phyloP scores from a whole-genome alignment of 2,797 vertebrate genomes.

The Dromococcyx pavoninus region DNA sequence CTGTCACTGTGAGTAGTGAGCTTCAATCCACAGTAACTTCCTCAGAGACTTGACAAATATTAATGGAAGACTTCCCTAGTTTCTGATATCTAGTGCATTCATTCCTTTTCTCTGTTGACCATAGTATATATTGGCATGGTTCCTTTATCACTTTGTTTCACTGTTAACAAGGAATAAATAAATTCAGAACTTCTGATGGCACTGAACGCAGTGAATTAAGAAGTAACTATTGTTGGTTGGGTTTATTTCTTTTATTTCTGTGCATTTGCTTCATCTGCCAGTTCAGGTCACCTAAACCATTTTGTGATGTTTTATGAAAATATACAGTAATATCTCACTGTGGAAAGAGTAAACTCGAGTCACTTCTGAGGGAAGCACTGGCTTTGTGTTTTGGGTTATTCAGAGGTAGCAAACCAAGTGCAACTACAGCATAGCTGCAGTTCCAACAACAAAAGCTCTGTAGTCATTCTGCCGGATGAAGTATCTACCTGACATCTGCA shows the following conservation, averaged over 20 bases:
- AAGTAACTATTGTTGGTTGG: not conserved
- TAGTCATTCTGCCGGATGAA: constrained; percentile 9
- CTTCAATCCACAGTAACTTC: constrained; percentile 9
- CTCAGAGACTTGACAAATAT: constrained; percentile 18
- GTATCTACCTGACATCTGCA: not conserved
- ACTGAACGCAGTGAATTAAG: not conserved
- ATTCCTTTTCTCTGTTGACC: not conserved
- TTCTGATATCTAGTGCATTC: not conserved
- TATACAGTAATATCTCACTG: not conserved
- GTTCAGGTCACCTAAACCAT: not conserved
- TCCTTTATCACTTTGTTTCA: not conserved
- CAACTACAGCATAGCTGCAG: not conserved
- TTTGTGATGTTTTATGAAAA: not conserved
- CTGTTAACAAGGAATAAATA: not conserved
- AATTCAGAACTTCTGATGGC: no score
- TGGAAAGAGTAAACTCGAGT: not conserved
- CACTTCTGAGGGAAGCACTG: not conserved
- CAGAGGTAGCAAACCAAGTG: not conserved
- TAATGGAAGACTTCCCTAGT: not conserved
- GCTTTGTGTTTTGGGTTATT: not conserved
- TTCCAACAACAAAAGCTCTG: not conserved
- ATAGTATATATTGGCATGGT: not conserved
- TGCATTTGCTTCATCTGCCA: not conserved
- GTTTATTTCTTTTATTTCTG: not conserved
- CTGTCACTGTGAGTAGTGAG: constrained; percentile 24